Base-by-base conservation (phyloP, 2,797 vertebrate species). In the Galaxias olidus region DNA sequence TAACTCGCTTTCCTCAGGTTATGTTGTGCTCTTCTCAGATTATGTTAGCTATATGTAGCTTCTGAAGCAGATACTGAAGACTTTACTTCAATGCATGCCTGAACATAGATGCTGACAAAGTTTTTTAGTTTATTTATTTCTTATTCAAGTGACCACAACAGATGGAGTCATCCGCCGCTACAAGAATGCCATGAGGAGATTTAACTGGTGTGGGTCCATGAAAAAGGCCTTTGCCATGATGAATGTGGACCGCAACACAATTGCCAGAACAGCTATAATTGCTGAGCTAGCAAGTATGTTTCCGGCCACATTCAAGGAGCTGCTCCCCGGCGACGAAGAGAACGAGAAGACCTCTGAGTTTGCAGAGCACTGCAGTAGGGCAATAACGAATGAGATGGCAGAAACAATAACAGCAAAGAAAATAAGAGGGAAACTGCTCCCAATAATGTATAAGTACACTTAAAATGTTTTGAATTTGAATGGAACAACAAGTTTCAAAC, bases 201-300 rank as follows among this genome's bases (percentile, higher is more conserved):
- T 68, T 51, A 54, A 3, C 14, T 61, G 62, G 18, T 62, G 12
- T 56, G 65, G 66, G 62, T 62, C 51, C 51, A 62, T 62, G 66
- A 68, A 56, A 47, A 68, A 49, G 59, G 50, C 44, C 66, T 62
- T 68, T 8, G n/a, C n/a, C 43, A 68, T 61, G 18, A 61, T 68
- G 12, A 68, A 61, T 9, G 50, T 61, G 41, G 50, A 61, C 66
- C n/a, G 43, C 50, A 68, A 68, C 59, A 68, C 51, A 47, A 49
- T 61, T 19, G 59, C 20, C 17, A 51, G 51, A 68, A 62, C 51
- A 61, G 59, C 66, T 61, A 10, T 61, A 61, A 68, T 68, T 61
- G 58, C 66, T 56, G 66, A 68, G 9, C 19, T 68, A 43, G 51
- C 44, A 13, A 61, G 54, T 50, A 61, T 51, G 56, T 68, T 17